Evolutionary conservation across 2,888 invertebrate species (phyloP).

Genomic region (Hedychridium roseum): DNA sequence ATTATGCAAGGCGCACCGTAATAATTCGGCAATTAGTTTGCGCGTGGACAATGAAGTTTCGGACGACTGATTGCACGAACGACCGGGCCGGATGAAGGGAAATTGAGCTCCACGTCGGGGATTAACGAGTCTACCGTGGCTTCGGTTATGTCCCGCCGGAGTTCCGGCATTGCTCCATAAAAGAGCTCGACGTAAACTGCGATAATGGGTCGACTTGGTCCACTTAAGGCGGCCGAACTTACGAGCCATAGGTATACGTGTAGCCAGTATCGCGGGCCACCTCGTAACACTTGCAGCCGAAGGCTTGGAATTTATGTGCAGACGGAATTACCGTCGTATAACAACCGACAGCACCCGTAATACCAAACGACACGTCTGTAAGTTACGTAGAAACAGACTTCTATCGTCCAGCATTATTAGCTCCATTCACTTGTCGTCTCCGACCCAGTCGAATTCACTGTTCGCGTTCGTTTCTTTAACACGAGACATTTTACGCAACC

Average conservation of each 20-base stretch:
- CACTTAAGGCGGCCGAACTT: constrained; percentile 42
- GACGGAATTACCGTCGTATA: constrained; percentile 28
- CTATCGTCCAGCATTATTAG: too few relatives aligned
- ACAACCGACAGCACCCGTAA: constrained; percentile 9
- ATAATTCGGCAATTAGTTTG: too few relatives aligned
- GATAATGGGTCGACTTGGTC: constrained; percentile 51
- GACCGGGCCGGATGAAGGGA: constrained; percentile 13
- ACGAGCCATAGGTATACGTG: constrained; percentile 35
- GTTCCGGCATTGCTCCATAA: constrained; percentile 47
- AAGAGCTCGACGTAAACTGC: constrained; percentile 43
- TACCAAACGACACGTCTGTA: constrained; percentile 30
- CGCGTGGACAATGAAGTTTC: too few relatives aligned
- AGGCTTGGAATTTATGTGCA: constrained; percentile 41
- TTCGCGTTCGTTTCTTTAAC: too few relatives aligned
- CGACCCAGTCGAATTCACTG: too few relatives aligned
- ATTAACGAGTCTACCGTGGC: constrained; percentile 47
- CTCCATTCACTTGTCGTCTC: too few relatives aligned
- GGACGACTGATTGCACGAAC: too few relatives aligned
- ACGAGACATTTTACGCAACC: too few relatives aligned
- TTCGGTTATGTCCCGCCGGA: constrained; percentile 38
- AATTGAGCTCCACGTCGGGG: constrained; percentile 44
- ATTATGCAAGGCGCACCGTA: too few relatives aligned
- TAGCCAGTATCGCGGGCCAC: constrained; percentile 20
- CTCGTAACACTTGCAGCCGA: constrained; percentile 42
- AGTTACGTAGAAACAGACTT: too few relatives aligned